Evolutionary conservation across 2,113 vertebrate genomes (phyloP).

Genomic region (Cryptoleucopteryx plumbea): DNA sequence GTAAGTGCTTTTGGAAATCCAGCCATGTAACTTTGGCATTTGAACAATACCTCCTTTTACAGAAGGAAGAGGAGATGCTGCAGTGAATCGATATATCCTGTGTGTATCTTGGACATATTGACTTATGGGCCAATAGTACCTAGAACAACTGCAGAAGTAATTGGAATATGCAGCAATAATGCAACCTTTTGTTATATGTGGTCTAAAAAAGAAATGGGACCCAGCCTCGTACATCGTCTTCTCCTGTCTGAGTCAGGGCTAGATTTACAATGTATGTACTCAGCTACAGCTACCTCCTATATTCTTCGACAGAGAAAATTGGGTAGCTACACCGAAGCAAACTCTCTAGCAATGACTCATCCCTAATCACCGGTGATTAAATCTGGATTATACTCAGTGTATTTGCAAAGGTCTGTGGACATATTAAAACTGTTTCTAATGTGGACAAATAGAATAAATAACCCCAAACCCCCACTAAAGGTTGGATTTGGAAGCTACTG

Average conservation of each 20-base stretch:
- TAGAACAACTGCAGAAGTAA: not conserved
- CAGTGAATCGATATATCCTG: not conserved
- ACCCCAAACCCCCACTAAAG: not conserved
- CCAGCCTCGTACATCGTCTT: fast-evolving
- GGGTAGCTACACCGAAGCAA: not conserved
- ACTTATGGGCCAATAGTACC: not conserved
- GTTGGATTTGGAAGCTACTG: not conserved
- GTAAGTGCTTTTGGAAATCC: not conserved
- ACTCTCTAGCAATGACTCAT: not conserved
- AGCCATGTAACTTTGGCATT: not conserved
- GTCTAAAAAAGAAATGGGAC: not conserved
- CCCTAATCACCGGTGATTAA: not conserved
- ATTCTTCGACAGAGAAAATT: not conserved
- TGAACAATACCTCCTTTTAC: not conserved
- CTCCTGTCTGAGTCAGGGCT: not conserved
- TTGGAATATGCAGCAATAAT: not conserved
- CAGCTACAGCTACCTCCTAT: not conserved
- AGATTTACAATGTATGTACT: not conserved
- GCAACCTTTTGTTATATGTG: not conserved
- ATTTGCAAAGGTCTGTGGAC: not conserved
- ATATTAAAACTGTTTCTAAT: not conserved
- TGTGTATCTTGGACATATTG: not conserved
- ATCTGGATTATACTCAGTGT: not conserved
- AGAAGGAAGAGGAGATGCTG: not conserved
- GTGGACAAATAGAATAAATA: not conserved